A percentile compares a stretch with the other conserved stretches of the same genome.
Evolutionary conservation across 2,113 vertebrate species (phyloP).

Genomic region (Aythya baeri): DNA sequence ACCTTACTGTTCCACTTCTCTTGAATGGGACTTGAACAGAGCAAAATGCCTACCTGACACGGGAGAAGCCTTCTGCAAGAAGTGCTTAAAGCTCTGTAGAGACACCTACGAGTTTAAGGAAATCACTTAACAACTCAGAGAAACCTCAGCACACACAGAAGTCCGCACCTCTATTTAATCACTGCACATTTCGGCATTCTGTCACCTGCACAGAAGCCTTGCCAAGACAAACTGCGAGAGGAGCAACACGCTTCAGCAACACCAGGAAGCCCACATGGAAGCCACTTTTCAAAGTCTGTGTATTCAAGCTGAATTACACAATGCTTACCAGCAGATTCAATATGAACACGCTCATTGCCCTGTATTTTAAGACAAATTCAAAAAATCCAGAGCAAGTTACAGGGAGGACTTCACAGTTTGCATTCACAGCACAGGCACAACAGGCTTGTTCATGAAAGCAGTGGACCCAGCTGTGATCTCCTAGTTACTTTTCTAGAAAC

Average conservation of each 20-base stretch:
- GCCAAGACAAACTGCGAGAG: not conserved
- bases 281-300: not conserved
- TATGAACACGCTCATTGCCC: too few relatives aligned
- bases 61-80: not conserved
- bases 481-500: too few relatives aligned
- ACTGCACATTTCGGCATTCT: not conserved
- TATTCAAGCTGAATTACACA: not conserved
- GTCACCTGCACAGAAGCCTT: not conserved
- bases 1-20: not conserved
- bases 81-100: not conserved
- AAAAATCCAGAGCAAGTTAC: not conserved
- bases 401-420: not conserved
- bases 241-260: not conserved
- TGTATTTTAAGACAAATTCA: not conserved
- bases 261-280: not conserved
- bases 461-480: accelerated
- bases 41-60: not conserved
- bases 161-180: not conserved
- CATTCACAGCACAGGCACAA: not conserved
- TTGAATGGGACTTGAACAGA: not conserved
- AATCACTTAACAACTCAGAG: not conserved
- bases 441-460: not conserved
- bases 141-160: not conserved
- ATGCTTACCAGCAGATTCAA: not conserved
- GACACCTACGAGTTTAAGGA: not conserved